Percentiles rank a stretch among this genome's conserved stretches.
phyloP scores from a whole-genome alignment of 2,797 vertebrate species.

The Mus spretus region DNA sequence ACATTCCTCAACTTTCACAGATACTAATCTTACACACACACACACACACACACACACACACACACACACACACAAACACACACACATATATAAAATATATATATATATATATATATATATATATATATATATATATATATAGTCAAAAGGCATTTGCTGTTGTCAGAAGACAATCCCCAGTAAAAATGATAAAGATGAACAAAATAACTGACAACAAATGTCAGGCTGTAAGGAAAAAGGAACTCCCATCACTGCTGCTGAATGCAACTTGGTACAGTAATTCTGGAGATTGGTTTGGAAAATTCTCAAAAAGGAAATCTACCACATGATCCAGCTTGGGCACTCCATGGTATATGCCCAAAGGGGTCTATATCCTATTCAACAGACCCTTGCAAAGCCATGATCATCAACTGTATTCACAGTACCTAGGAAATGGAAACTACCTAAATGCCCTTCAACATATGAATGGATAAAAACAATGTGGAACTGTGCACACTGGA shows the following conservation, averaged over 20 bases:
- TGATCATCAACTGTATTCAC: too few species aligned
- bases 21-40: not conserved
- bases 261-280: not conserved
- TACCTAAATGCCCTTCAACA: not conserved
- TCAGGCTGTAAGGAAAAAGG: not conserved
- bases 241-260: too few species aligned
- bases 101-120: not conserved
- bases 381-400: too few species aligned
- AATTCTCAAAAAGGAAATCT: not conserved
- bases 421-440: not conserved
- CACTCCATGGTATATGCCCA: not conserved
- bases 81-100: too few species aligned
- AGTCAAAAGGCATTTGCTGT: not conserved
- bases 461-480: not conserved
- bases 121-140: too few species aligned
- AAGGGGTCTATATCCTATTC: not conserved
- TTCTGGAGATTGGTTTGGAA: not conserved
- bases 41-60: too few species aligned
- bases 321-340: not conserved
- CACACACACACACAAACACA: not conserved
- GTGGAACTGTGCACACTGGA: not conserved
- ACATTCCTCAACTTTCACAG: slow-evolving; percentile 10
- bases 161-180: not conserved
- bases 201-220: not conserved
- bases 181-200: not conserved